Evolutionary conservation across 2,113 vertebrate genomes (phyloP).

Genomic region (Scolopax mira): DNA sequence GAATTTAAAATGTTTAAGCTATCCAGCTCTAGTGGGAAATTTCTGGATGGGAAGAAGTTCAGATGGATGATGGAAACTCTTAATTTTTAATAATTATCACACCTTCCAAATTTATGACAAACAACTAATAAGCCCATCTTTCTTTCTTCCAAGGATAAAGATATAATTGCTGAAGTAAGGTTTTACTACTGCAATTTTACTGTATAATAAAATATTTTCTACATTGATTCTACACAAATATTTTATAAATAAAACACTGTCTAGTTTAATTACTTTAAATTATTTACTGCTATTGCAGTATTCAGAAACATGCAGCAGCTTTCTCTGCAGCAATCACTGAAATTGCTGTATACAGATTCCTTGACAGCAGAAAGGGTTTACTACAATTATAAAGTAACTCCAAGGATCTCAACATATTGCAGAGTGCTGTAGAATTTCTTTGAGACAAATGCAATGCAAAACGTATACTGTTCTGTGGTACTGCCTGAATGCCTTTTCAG

Average conservation of each 20-base stretch:
- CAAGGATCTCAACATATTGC: not conserved
- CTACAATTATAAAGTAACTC: not conserved
- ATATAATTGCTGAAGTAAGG: not conserved
- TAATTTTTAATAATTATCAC: not conserved
- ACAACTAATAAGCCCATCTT: not conserved
- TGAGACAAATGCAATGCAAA: not conserved
- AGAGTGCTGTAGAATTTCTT: not conserved
- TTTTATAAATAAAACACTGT: not conserved
- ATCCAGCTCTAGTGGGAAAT: not conserved
- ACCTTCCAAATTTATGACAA: not conserved
- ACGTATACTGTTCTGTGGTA: not conserved
- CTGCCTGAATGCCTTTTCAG: slow-evolving; percentile 28
- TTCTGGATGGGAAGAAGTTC: not conserved
- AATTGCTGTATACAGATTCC: not conserved
- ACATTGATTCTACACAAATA: not conserved
- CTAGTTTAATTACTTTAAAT: not conserved
- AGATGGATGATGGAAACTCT: not conserved
- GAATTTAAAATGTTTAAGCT: not conserved
- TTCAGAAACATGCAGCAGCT: not conserved
- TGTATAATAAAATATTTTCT: not conserved
- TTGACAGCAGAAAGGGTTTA: not conserved
- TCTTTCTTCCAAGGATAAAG: not conserved
- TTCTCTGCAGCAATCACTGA: not conserved
- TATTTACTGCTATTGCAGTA: not conserved
- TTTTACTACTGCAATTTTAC: not conserved